Evolutionary conservation across 2,797 vertebrate genomes (phyloP).

Genomic region (Artibeus jamaicensis): DNA sequence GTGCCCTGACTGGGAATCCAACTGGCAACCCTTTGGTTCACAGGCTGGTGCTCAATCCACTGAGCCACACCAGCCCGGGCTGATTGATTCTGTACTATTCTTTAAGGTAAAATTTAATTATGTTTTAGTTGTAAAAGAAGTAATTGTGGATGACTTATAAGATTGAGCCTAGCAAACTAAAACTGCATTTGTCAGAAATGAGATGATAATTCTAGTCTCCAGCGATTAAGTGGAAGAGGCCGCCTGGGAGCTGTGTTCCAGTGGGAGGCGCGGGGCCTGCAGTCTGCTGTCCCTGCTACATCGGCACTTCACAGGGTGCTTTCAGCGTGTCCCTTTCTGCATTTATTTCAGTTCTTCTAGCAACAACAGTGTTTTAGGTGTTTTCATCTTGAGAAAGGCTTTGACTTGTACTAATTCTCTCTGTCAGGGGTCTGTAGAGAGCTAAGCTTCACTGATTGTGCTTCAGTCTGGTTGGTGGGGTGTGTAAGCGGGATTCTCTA

Average conservation of each 20-base stretch:
- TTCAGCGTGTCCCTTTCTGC: background rate
- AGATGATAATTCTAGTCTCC: background rate
- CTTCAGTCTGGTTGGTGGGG: background rate
- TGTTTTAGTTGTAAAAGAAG: background rate
- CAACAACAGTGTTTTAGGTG: background rate
- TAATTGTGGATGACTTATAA: background rate
- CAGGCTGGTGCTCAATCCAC: no score
- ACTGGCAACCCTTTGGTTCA: no score
- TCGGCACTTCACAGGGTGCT: background rate
- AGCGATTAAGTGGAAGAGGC: background rate
- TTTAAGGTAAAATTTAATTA: slow-evolving; percentile 25
- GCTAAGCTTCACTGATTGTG: background rate
- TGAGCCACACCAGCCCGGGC: no score
- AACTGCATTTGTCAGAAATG: background rate
- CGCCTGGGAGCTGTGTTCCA: background rate
- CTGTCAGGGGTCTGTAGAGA: background rate
- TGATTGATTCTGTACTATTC: background rate
- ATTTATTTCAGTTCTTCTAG: slow-evolving; percentile 1
- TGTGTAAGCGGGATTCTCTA: background rate
- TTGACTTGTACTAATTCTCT: background rate
- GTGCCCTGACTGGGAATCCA: no score
- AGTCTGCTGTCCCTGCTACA: background rate
- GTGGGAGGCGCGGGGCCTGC: background rate
- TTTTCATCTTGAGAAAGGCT: background rate
- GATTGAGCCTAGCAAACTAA: background rate